Evolutionary conservation across 2,113 vertebrate species (phyloP).

Genomic region (Pipa parva): DNA sequence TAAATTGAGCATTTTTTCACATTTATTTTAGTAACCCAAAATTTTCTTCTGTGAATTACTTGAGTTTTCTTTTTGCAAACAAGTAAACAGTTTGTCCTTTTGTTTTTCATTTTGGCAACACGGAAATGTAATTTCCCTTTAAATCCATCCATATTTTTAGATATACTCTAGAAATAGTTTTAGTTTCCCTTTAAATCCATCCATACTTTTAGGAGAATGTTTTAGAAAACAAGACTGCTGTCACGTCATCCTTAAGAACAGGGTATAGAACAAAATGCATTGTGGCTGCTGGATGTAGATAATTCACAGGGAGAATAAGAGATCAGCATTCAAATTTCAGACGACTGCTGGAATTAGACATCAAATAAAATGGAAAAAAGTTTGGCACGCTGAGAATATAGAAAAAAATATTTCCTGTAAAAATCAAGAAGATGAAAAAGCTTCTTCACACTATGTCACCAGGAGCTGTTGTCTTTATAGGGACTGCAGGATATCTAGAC

Average conservation of each 20-base stretch:
- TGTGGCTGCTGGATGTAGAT: background rate
- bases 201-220: too few relatives aligned
- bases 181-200: background rate
- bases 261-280: slow-evolving; percentile 7
- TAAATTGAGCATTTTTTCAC: background rate
- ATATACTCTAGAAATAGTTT: background rate
- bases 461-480: background rate
- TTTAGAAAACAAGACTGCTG: too few relatives aligned
- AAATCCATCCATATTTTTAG: background rate
- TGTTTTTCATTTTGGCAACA: too few relatives aligned
- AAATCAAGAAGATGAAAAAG: background rate
- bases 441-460: slow-evolving; percentile 25
- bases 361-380: slow-evolving; percentile 33
- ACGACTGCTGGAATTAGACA: slow-evolving; percentile 30
- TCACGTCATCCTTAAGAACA: background rate
- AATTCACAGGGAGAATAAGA: background rate
- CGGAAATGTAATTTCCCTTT: background rate
- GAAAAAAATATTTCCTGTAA: slow-evolving; percentile 14
- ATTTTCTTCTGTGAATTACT: too few relatives aligned
- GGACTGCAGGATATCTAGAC: background rate
- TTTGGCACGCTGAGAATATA: slow-evolving; percentile 35
- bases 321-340: background rate
- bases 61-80: background rate
- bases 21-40: background rate
- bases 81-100: background rate